These are phyloP conservation scores for Melieria omissa DNA, from an alignment of 2,888 invertebrate species.

Conservation along the genomic window DNA sequence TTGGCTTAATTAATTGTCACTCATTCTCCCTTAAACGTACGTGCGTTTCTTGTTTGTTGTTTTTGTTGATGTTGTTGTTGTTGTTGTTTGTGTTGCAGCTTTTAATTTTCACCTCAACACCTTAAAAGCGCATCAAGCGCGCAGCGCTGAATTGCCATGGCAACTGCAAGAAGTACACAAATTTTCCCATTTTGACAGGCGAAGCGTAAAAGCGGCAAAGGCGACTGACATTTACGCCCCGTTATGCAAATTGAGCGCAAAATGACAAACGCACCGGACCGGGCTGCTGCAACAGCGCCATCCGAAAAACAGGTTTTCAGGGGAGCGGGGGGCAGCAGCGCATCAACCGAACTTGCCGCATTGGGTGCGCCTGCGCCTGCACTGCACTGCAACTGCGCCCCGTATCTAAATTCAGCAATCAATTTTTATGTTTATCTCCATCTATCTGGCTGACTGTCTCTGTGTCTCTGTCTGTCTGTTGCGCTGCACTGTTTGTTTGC, in stretches of 20 bases:
- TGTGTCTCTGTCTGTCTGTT: conserved; percentile 3
- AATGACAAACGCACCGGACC: conserved; percentile 22
- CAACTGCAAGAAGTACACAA: no score
- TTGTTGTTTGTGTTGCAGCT: no score
- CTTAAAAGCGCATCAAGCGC: no score
- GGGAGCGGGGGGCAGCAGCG: neutral
- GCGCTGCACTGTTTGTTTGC: conserved; percentile 1
- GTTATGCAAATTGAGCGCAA: conserved; percentile 33
- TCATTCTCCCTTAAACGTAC: no score
- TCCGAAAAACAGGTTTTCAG: conserved; percentile 15
- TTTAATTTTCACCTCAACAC: no score
- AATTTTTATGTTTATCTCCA: conserved; percentile 31
- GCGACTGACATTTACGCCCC: conserved; percentile 32
- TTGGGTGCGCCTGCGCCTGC: conserved; percentile 20
- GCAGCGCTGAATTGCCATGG: no score
- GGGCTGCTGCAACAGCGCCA: neutral
- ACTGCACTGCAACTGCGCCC: neutral
- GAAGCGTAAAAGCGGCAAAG: conserved; percentile 5
- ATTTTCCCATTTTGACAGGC: no score
- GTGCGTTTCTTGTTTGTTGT: no score
- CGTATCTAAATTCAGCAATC: conserved; percentile 28
- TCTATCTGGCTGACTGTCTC: conserved; percentile 11
- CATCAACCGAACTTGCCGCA: neutral
- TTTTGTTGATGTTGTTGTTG: no score
- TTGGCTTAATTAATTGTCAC: no score